Percentiles rank a stretch among this genome's conserved stretches.
Conservation (phyloP, 2,797 vertebrate genomes). For the Arrhamphus sclerolepis region DNA sequence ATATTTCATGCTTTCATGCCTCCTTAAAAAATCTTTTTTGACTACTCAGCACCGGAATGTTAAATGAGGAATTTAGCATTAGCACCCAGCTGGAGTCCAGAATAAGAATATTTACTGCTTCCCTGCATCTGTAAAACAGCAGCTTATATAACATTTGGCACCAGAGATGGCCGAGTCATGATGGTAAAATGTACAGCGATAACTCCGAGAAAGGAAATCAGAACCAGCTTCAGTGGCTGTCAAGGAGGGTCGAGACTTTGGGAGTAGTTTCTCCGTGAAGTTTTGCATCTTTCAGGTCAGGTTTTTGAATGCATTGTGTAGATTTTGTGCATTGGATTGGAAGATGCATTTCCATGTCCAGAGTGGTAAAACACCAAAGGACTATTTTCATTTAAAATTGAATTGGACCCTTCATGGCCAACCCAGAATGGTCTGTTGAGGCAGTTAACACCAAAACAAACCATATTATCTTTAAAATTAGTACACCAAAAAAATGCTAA, state of each 20-base stretch:
- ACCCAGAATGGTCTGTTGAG: too few species aligned
- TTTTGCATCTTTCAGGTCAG: neutral
- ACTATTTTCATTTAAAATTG: too few species aligned
- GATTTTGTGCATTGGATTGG: too few species aligned
- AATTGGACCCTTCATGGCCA: too few species aligned
- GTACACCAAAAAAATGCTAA: too few species aligned
- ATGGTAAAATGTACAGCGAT: constrained; percentile 27
- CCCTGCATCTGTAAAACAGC: constrained; percentile 57
- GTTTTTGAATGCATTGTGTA: neutral
- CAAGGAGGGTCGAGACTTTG: constrained; percentile 25
- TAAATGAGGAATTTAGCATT: constrained; percentile 32
- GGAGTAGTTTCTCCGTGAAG: constrained; percentile 49
- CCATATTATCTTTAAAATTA: too few species aligned
- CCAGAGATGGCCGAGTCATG: constrained; percentile 8
- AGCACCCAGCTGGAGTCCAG: constrained; percentile 34
- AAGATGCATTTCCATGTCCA: neutral
- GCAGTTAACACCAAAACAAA: too few species aligned
- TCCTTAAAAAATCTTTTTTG: constrained; percentile 17
- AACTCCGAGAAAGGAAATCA: constrained; percentile 44
- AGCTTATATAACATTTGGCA: constrained; percentile 58
- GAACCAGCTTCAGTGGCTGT: constrained; percentile 45
- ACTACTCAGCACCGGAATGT: constrained; percentile 24
- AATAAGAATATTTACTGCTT: constrained; percentile 40
- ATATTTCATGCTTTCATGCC: constrained; percentile 22
- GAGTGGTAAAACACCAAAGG: too few species aligned